Percentiles rank a stretch among this genome's conserved stretches.
Evolutionary conservation across 2,113 vertebrate genomes (phyloP).

Genomic region (Thamnophis sirtalis): DNA sequence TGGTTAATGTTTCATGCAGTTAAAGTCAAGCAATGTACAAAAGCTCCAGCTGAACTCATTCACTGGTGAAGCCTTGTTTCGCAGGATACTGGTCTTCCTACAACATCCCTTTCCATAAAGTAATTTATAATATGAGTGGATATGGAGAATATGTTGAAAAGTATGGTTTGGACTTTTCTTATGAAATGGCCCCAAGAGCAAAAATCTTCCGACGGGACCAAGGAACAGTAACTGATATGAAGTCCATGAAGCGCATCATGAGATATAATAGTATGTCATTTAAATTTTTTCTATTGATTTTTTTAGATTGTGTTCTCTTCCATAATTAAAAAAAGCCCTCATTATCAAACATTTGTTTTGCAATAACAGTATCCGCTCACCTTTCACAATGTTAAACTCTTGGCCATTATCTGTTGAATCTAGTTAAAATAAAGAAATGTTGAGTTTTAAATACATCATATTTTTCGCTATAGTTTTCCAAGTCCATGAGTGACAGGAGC

Average conservation of each 20-base stretch:
- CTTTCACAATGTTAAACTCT: not conserved
- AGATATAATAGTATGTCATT: slow-evolving; percentile 86
- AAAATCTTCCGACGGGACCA: slow-evolving; percentile 91
- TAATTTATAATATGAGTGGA: slow-evolving; percentile 83
- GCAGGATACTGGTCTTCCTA: slow-evolving; percentile 91
- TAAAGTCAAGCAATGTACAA: not conserved
- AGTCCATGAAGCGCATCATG: slow-evolving; percentile 85
- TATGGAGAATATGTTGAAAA: slow-evolving; percentile 72
- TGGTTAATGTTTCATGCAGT: not conserved
- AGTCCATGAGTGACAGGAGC: not conserved
- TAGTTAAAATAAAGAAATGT: not conserved
- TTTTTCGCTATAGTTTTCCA: not conserved
- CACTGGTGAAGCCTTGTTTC: slow-evolving; percentile 23
- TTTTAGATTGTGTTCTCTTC: not conserved
- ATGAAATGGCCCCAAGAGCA: slow-evolving; percentile 84
- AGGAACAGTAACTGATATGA: slow-evolving; percentile 73
- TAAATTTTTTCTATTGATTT: not conserved
- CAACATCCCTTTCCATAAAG: slow-evolving; percentile 83
- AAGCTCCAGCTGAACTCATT: not conserved
- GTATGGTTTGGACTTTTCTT: slow-evolving; percentile 83
- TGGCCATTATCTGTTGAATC: not conserved
- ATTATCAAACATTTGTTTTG: not conserved
- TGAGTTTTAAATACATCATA: slow-evolving; percentile 15
- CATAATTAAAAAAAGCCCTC: not conserved
- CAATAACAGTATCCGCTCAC: not conserved